Base-by-base conservation (phyloP, 1,140 invertebrate genomes). In the Cydia pomonella region DNA sequence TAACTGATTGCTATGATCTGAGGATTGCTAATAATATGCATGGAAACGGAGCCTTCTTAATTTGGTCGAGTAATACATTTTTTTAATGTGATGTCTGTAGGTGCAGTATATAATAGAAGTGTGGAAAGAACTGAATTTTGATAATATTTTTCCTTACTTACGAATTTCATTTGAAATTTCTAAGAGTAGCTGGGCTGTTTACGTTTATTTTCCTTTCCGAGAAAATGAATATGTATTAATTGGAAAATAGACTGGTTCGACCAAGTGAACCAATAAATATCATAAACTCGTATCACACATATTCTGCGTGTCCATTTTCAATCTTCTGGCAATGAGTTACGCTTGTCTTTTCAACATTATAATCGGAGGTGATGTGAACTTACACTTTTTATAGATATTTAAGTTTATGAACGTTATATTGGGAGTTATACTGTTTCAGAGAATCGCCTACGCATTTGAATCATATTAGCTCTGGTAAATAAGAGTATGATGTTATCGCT, bases 361-460 rank as follows among this genome's bases (percentile, higher is more conserved):
- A 23, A 10, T 23, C 23, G 50, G n/a, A 23, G 2, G 2, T 10
- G 18, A 59, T 59, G n/a, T 59, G 53, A 59, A 59, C 53, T 3
- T 59, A n/a, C 18, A 59, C 18, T 59, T 23, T 59, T 23, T 23
- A 59, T 59, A 59, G 18, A 59, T 59, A 59, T 59, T 50, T n/a
- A 7, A 50, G 53, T 59, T 21, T 59, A 59, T 59, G 53, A 23
- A 59, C 53, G 53, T 59, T 18, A 59, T 59, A 59, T 59, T 59
- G 21, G 53, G 53, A 59, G 18, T 59, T 23, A 18, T 38, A 38
- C 64, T 16, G n/a, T 69, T 69, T 69, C 64, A 69, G 10, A 33
- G 64, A 69, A 69, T 33, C 64, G 64, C 64, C 64, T 69, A 69
- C 64, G 64, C 29, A 12, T 59, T 33, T 69, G 64, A 41, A 69